Base-by-base conservation (phyloP, 2,113 vertebrate species). In the Nicator chloris region DNA sequence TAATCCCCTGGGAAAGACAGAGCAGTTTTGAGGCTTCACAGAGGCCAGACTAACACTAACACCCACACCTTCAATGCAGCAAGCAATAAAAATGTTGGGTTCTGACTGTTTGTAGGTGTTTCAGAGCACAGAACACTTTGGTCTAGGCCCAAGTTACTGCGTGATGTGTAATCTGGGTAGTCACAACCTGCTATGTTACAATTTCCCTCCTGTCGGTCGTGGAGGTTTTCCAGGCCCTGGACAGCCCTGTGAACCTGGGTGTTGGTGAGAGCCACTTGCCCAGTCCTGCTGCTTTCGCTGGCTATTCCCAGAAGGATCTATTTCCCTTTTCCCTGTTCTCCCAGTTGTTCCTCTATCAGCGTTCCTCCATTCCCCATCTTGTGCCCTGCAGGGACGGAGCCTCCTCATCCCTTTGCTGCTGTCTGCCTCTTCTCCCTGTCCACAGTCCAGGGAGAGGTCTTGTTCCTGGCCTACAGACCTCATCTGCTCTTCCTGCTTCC, bases 271-370 rank as follows among this genome's bases (percentile, higher is more conserved):
- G 21, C 56, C 5, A 2, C 28, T 31, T 42, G 31, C 14, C 19
- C 30, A 49, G 40, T 35, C n/a, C 44, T 80, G 27, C 30, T 83
- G 19, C 45, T 78, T 78, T 81, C 4, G 0, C 7, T 73, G 39
- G 19, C 28, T 56, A 0, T 40, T 51, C 24, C 23, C 14, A 0
- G 2, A 21, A 5, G 11, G 22, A n/a, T 79, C 22, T 37, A 12
- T 45, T 64, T 56, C 31, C 10, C 26, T 78, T 35, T 68, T 83
- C 53, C 19, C 11, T 35, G 19, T 87, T 21, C 33, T 75, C 51
- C 0, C 0, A 10, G 6, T 51, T 15, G n/a, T 77, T 80, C 72
- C 59, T 27, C 11, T 37, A 15, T 13, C 57, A n/a, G 6, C 3
- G 0, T 42, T 63, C 70, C 35, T 78, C 13, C 21, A 7, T 30